Evolutionary conservation across 92 coral and sea anemone genomes (phyloP).

Genomic region (Umimayanthus kanabou): DNA sequence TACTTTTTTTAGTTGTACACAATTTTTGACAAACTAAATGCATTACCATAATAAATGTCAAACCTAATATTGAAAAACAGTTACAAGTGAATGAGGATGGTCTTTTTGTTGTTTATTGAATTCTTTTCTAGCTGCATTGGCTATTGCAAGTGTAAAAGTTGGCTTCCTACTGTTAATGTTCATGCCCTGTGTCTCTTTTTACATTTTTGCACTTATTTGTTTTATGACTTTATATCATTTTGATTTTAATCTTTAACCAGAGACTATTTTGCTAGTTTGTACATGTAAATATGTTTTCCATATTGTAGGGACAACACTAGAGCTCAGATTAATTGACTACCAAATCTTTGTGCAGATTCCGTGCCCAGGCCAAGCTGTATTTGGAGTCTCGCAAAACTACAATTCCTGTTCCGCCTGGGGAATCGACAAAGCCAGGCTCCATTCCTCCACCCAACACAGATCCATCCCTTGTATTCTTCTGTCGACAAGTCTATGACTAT

Average conservation of each 20-base stretch:
- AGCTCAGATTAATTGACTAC: neutral
- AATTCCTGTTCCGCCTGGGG: constrained; percentile 80
- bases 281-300: too few species aligned
- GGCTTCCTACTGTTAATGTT: too few species aligned
- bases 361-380: constrained; percentile 87
- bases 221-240: neutral
- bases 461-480: constrained; percentile 93
- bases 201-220: neutral
- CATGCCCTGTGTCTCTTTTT: neutral
- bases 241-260: neutral
- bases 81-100: too few species aligned
- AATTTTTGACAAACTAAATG: too few species aligned
- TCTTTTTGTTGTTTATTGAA: too few species aligned
- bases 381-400: constrained; percentile 87
- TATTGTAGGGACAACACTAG: neutral
- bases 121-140: too few species aligned
- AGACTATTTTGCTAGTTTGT: neutral
- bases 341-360: constrained; percentile 62
- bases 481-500: constrained; percentile 97
- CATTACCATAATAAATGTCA: too few species aligned
- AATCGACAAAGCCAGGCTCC: constrained; percentile 83
- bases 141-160: too few species aligned
- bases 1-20: too few species aligned
- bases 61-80: too few species aligned
- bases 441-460: constrained; percentile 86